Conservation (phyloP, 2,888 invertebrate species). For the Osmoderma eremita region DNA sequence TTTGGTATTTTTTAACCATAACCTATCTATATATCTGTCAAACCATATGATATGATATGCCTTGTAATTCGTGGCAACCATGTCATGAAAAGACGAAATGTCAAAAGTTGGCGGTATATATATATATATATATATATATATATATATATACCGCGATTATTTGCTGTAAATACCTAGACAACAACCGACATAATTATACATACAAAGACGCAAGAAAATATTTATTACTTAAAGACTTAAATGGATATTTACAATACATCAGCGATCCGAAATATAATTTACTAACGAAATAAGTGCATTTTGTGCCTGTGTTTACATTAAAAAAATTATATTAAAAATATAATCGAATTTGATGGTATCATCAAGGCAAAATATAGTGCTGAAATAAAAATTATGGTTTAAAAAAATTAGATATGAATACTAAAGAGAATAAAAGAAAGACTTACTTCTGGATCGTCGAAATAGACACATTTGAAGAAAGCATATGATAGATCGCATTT, state of each 20-base stretch:
- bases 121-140: no score
- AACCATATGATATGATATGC: no score
- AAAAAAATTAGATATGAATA: neutral
- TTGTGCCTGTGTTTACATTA: no score
- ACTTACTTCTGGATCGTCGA: slow-evolving; percentile 62
- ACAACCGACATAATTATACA: no score
- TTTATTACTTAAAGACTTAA: slow-evolving; percentile 8
- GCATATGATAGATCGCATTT: slow-evolving; percentile 66
- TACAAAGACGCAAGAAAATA: neutral
- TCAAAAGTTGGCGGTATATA: no score
- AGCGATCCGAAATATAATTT: slow-evolving; percentile 1
- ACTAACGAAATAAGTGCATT: no score
- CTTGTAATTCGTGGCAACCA: no score
- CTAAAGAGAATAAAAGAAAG: neutral
- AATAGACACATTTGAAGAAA: slow-evolving; percentile 65
- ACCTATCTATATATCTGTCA: no score
- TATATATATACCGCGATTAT: no score
- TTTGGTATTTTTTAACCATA: no score
- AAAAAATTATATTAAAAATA: neutral
- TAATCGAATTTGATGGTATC: neutral
- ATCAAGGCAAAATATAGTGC: slow-evolving; percentile 17
- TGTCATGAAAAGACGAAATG: no score
- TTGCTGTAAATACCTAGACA: no score
- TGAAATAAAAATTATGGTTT: neutral
- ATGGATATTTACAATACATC: slow-evolving; percentile 16